Base-by-base conservation (phyloP, 2,888 invertebrate genomes). In the Microctonus aethiopoides region DNA sequence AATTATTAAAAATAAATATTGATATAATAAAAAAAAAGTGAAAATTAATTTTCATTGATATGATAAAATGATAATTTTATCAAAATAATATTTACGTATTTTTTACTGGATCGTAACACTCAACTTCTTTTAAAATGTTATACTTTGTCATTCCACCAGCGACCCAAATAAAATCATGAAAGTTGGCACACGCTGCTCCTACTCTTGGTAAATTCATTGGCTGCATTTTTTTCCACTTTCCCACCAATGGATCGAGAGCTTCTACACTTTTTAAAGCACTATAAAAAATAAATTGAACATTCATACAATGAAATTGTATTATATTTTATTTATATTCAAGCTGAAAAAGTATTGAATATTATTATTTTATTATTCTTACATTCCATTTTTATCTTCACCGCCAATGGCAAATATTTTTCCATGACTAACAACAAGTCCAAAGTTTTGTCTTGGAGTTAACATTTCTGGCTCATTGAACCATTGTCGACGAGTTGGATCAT, bases 371-470 rank as follows among this genome's bases (percentile, higher is more conserved):
- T 51, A 24, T 24, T 7, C 80, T 80, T 74, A 87, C 87, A 88
- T 89, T 81, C 91, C 90, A 78, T 89, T 89, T 72, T 88, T 89
- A 81, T 91, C 91, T 84, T 92, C 91, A 7, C 93, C 93, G 0
- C 93, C 93, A 72, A 93, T 91, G 3, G 92, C 92, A 78, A 90
- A 93, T 76, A 94, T 86, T n/a, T 90, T 90, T 83, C 90, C 90
- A 26, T 89, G 89, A 76, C 89, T 89, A 1, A 90, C 91, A n/a
- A 92, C 90, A 5, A 92, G 87, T 0, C 92, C 92, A 78, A 93
- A 93, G 86, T 92, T 91, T 83, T 92, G 91, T 75, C 93, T 88
- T 0, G 91, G 88, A 26, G 89, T 87, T 20, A 89, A 87, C 76
- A 93, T 88, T 13, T 88, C 89, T 1, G 89, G 87, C 81, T 93